Evolutionary conservation across 2,888 invertebrate species (phyloP), one percentile per base, ranked within the genome.

Genomic region (Bruchidius siliquastri): DNA sequence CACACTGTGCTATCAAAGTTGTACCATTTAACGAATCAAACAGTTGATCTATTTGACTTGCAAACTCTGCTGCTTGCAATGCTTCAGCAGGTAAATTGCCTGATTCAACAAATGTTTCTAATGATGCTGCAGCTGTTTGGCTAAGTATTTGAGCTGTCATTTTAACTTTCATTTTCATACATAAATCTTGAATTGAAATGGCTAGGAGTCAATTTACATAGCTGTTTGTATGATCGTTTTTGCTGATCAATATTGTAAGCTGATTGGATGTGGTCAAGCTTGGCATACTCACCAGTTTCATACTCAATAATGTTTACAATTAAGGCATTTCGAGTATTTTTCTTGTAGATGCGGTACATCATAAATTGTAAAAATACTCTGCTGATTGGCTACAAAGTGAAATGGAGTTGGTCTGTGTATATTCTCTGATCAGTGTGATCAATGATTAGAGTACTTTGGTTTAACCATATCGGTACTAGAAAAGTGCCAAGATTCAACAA

Each of bases 81-180:
- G 77, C 76, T 73, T 72, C 72, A 71, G 68, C 20, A 21, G 77
- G 72, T 20, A 79, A 69, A 13, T 20, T 67, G 68, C 72, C 72
- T 22, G 75, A 74, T 18, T 71, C 67, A 10, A 77, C 73, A 72
- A 74, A 75, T 21, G 74, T 73, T 70, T 71, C 30, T 69, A 79
- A 67, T 20, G 70, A 74, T 69, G 75, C 76, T 30, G 78, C 75
- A 22, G 78, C 77, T 21, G 79, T 74, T 68, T 71, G 26, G 72
- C 78, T 80, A 21, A n/a, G n/a, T n/a, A n/a, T n/a, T n/a, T n/a
- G n/a, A 2, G 71, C 74, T 32, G 77, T 75, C 67, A 69, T 74
- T 73, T 76, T 74, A 10, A 79, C 79, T 70, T 75, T 73, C 75
- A 78, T 80, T 76, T 77, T 79, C 49, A 49, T 49, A 49, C 1